These are phyloP conservation scores for Catharus ustulatus DNA, from an alignment of 2,797 vertebrate species.

Conservation along the genomic window DNA sequence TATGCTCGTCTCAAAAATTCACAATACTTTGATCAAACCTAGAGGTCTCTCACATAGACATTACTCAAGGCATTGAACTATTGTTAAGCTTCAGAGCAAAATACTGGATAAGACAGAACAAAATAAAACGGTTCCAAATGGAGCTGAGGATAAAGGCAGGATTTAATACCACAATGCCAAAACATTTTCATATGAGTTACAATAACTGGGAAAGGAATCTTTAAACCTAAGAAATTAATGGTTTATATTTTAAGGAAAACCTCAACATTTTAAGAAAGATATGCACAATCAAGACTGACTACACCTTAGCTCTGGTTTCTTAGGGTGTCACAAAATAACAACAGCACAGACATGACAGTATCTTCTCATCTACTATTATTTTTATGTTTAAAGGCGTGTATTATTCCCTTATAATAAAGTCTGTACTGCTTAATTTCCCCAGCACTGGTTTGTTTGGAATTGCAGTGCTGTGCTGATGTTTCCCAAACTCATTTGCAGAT, in stretches of 20 bases:
- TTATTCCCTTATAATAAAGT: neutral
- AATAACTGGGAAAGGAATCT: neutral
- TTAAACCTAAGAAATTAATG: neutral
- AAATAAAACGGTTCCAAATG: neutral
- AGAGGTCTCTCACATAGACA: neutral
- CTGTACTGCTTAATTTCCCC: neutral
- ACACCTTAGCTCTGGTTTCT: neutral
- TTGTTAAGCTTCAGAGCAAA: neutral
- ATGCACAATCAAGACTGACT: fast-evolving
- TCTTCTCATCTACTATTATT: neutral
- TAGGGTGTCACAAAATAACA: neutral
- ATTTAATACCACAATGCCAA: neutral
- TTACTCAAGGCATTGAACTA: neutral
- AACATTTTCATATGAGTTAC: neutral
- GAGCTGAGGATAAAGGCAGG: neutral
- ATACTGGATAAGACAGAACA: neutral
- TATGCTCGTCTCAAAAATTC: neutral
- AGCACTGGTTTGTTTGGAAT: neutral
- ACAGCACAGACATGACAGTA: neutral
- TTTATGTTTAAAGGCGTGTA: neutral
- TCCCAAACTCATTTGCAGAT: neutral
- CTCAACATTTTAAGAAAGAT: neutral
- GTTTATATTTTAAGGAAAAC: neutral
- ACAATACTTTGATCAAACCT: neutral
- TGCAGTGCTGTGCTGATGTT: neutral